Evolutionary conservation across 2,797 vertebrate species (phyloP).

Genomic region (Melanogrammus aeglefinus): DNA sequence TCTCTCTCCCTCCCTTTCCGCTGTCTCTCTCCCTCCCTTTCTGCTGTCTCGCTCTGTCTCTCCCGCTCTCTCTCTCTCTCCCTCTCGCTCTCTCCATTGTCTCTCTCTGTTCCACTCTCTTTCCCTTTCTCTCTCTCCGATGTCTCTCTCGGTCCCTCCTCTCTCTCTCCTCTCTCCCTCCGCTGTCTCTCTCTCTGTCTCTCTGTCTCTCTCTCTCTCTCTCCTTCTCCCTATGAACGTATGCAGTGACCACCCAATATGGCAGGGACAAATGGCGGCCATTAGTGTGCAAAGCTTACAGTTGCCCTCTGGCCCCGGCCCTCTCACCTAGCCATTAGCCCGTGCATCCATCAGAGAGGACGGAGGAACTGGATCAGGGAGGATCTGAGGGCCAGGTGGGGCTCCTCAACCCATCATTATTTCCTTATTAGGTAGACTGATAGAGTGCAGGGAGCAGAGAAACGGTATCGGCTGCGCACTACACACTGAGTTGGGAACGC

Average conservation of each 20-base stretch:
- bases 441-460: background rate
- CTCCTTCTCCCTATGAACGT: slow-evolving; percentile 38
- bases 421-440: slow-evolving; percentile 36
- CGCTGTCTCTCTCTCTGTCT: no score
- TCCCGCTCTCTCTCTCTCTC: no score
- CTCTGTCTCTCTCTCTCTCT: slow-evolving; percentile 25
- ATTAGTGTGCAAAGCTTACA: slow-evolving; percentile 59
- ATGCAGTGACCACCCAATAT: slow-evolving; percentile 62
- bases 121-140: no score
- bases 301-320: slow-evolving; percentile 59
- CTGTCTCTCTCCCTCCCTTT: background rate
- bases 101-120: no score
- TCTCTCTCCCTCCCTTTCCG: background rate
- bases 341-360: slow-evolving; percentile 47
- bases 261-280: slow-evolving; percentile 69
- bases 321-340: slow-evolving; percentile 48
- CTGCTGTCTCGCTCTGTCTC: slow-evolving; percentile 12
- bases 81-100: no score
- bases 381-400: background rate
- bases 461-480: background rate
- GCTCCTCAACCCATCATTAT: slow-evolving; percentile 43
- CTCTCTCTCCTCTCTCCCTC: no score
- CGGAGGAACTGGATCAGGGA: slow-evolving; percentile 22
- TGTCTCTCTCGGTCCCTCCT: no score
- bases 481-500: no score